phyloP scores from a whole-genome alignment of 2,113 vertebrate genomes.

The Oophaga pumilio region DNA sequence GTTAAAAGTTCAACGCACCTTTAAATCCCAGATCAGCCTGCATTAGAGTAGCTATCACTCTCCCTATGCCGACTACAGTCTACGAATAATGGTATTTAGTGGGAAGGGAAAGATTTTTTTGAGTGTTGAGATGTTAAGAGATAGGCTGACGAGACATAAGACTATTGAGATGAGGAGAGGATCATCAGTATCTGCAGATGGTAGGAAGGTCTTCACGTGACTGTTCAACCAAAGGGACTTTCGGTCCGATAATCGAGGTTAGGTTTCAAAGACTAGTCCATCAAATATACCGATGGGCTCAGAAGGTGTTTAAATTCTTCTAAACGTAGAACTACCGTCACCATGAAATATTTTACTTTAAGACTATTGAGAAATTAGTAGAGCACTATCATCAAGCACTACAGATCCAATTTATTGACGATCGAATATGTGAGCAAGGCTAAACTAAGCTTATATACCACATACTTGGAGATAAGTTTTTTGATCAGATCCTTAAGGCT shows the following conservation, averaged over 20 bases:
- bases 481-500: neutral
- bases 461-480: neutral
- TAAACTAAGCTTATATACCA: neutral
- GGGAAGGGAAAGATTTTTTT: neutral
- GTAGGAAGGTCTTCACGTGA: neutral
- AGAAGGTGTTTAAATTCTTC: neutral
- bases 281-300: neutral
- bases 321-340: neutral
- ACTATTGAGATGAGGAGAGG: neutral
- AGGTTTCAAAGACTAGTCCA: neutral
- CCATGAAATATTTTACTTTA: neutral
- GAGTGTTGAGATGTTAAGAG: neutral
- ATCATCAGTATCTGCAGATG: too few species aligned
- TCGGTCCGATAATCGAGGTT: neutral
- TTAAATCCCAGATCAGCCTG: constrained; percentile 22
- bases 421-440: neutral
- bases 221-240: neutral
- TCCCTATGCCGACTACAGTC: neutral
- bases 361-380: neutral
- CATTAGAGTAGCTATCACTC: constrained; percentile 6
- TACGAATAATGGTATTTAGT: neutral
- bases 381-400: neutral
- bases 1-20: constrained; percentile 4
- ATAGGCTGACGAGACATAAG: neutral
- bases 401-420: neutral